phyloP scores from a whole-genome alignment of 2,888 invertebrate genomes.

The Drosophila algonquin region DNA sequence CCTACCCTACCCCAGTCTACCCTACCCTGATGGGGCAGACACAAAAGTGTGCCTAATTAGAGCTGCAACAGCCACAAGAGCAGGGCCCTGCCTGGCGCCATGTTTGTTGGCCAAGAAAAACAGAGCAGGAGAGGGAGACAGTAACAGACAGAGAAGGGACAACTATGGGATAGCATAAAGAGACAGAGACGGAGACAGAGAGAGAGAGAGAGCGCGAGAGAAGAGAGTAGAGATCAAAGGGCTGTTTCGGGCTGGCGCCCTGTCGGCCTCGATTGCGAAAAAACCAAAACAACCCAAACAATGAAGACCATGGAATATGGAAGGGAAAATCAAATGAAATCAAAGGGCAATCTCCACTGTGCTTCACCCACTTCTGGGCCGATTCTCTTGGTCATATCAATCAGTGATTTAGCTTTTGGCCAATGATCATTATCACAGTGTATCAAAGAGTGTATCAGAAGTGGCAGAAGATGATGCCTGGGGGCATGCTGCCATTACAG shows the following conservation, averaged over 20 bases:
- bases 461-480: not conserved
- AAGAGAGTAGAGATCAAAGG: conserved; percentile 43
- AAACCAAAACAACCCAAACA: conserved; percentile 15
- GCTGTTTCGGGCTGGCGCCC: conserved; percentile 32
- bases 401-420: conserved; percentile 50
- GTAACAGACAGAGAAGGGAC: conserved; percentile 15
- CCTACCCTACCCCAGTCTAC: not conserved
- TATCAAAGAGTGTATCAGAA: not conserved
- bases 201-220: not conserved
- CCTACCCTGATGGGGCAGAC: conserved; percentile 5
- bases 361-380: not conserved
- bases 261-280: conserved; percentile 50
- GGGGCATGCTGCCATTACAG: conserved; percentile 51
- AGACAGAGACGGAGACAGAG: not conserved
- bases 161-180: not conserved
- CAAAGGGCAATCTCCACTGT: conserved; percentile 2
- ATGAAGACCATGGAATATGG: conserved; percentile 14
- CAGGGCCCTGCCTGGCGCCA: conserved; percentile 65
- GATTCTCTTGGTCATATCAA: conserved; percentile 58
- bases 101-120: conserved; percentile 60
- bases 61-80: conserved; percentile 59
- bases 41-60: conserved; percentile 74
- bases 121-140: conserved; percentile 28
- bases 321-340: conserved; percentile 26
- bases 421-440: conserved; percentile 36